Evolutionary conservation across 2,888 invertebrate species (phyloP), one percentile per base, ranked within the genome.

Genomic region (Apodemia zela): DNA sequence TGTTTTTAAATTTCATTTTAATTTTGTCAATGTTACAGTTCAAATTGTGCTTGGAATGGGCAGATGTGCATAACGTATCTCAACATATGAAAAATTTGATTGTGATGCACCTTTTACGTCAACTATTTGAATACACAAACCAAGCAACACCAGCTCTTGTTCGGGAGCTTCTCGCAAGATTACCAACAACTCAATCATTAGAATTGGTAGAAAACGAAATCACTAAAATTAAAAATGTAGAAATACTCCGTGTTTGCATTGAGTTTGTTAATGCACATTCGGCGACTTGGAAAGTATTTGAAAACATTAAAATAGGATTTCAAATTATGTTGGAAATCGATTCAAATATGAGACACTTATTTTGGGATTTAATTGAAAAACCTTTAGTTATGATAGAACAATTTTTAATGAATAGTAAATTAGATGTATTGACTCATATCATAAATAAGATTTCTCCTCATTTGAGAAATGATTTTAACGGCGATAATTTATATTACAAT

Each of bases 301-400:
- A 92, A 73, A 94, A 94, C 73, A 93, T 94, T 61, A 92, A 93
- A 75, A 87, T 95, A 29, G 95, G 95, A 15, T 78, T 96, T n/a
- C 93, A 94, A 74, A 94, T 96, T 65, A 91, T 96, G 77, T 85
- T 93, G 0, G 93, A 93, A 72, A 90, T 96, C 63, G 92, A 93
- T 7, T 63, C 74, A 0, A 87, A 84, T 58, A 93, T 95, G 75
- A 93, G 94, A 63, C 82, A 89, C 18, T 84, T 93, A 47, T 93
- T 95, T 66, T 94, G 95, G 91, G 93, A 94, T 69, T 79, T 96
- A 25, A 92, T 95, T 21, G 93, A 93, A 59, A 93, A 93, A 68
- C 98, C 98, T 0, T 78, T 96, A 51, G 83, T 96, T 4, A 95
- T 98, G 75, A 89, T 98, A 10, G 98, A 98, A 77, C 96, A 97